Conservation (phyloP, 2,888 invertebrate genomes). For the Aricia artaxerxes region DNA sequence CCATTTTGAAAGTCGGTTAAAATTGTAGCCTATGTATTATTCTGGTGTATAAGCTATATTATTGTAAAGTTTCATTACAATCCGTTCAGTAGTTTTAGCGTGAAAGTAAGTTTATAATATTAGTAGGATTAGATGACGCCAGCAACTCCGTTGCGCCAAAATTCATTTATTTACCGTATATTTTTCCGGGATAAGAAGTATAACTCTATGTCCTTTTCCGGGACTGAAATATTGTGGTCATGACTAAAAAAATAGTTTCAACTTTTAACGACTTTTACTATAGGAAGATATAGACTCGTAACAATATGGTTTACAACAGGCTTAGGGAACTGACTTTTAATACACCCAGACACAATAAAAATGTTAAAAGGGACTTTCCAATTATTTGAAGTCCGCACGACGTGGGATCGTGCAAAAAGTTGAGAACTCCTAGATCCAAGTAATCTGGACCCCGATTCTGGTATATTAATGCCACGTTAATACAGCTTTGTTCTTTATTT, state of each 20-base stretch:
- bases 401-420: constrained; percentile 34
- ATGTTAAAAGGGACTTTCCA: constrained; percentile 34
- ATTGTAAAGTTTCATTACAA: too few relatives aligned
- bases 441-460: constrained; percentile 31
- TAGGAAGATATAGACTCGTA: not conserved
- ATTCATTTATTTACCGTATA: too few relatives aligned
- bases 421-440: constrained; percentile 36
- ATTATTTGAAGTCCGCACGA: constrained; percentile 35
- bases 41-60: too few relatives aligned
- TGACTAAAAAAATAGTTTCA: not conserved
- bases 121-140: too few relatives aligned
- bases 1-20: too few relatives aligned
- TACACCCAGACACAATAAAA: constrained; percentile 34
- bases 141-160: too few relatives aligned
- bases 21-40: too few relatives aligned
- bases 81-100: too few relatives aligned
- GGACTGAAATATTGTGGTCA: too few relatives aligned
- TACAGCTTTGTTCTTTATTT: not conserved
- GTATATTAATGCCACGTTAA: not conserved
- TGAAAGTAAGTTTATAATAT: too few relatives aligned
- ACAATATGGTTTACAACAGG: not conserved
- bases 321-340: constrained; percentile 24
- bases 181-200: too few relatives aligned
- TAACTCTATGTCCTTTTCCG: too few relatives aligned
- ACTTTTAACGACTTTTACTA: not conserved